Evolutionary conservation across 2,113 vertebrate species (phyloP).

Genomic region (Sphyrna mokarran): DNA sequence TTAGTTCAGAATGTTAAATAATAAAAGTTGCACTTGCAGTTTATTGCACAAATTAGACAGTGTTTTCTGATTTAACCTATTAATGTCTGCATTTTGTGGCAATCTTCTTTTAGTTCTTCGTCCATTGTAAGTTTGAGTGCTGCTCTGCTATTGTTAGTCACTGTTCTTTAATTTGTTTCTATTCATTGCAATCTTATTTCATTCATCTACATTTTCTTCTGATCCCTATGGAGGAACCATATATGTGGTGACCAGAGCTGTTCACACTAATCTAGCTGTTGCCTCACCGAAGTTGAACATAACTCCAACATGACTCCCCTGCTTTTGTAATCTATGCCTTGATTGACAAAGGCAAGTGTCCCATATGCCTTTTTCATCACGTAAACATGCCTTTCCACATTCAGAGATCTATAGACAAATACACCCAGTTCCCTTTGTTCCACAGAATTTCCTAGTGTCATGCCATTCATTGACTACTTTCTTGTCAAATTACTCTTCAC

Average conservation of each 20-base stretch:
- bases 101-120: neutral
- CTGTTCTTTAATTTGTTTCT: neutral
- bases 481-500: no score
- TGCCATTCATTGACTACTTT: no score
- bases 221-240: neutral
- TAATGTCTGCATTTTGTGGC: neutral
- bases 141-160: neutral
- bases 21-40: neutral
- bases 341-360: no score
- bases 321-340: no score
- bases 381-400: no score
- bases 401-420: no score
- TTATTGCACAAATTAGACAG: neutral
- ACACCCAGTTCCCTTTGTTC: no score
- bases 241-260: neutral
- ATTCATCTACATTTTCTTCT: neutral
- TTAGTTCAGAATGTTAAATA: neutral
- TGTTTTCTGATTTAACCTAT: neutral
- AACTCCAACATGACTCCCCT: no score
- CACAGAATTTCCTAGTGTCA: no score
- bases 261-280: no score
- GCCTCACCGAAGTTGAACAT: no score
- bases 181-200: neutral
- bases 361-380: no score
- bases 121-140: neutral